Evolutionary conservation across 2,113 vertebrate genomes (phyloP), one percentile per base, ranked within the genome.

Genomic region (Caloenas nicobarica): DNA sequence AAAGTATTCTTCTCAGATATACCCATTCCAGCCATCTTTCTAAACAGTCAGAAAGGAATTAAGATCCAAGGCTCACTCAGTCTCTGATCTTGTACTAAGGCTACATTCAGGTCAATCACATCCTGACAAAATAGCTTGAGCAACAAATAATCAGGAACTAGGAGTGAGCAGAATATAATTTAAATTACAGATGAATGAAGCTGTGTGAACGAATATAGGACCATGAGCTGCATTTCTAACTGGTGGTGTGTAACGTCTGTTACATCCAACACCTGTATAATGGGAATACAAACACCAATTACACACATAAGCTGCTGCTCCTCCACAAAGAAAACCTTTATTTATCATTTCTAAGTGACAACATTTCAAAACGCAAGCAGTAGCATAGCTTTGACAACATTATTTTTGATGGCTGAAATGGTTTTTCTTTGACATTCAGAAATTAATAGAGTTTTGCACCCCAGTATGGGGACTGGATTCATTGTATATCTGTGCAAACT

Each of bases 391-490:
- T 90, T 70, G 68, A 58, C 51, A 86, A 34, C 5, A 4, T 13
- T 51, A 5, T 44, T 95, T 90, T 36, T 74, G 85, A 53, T 88
- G 82, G 78, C 74, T 94, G 83, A 85, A 94, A 69, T 91, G 79
- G 2, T 42, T 87, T 87, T 69, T 36, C 31, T 65, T 18, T 51
- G 56, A 22, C 33, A 10, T 11, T 15, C 11, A 76, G 33, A 53
- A 86, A 48, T 14, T 5, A 81, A 53, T 2, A n/a, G 48, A 88
- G 10, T 24, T 89, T 81, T 72, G 11, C 48, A 72, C 6, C 3
- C 1, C 24, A 16, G 0, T 2, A 7, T 38, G 51, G 28, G 74
- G 31, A 5, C 17, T 26, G 86, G 60, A 31, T 29, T 28, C 40
- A 17, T 0, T 33, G 28, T 25, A 22, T 18, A 33, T 13, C 25